These are phyloP conservation scores for Vireo griseus DNA, from an alignment of 2,797 vertebrate genomes.

Conservation along the genomic window DNA sequence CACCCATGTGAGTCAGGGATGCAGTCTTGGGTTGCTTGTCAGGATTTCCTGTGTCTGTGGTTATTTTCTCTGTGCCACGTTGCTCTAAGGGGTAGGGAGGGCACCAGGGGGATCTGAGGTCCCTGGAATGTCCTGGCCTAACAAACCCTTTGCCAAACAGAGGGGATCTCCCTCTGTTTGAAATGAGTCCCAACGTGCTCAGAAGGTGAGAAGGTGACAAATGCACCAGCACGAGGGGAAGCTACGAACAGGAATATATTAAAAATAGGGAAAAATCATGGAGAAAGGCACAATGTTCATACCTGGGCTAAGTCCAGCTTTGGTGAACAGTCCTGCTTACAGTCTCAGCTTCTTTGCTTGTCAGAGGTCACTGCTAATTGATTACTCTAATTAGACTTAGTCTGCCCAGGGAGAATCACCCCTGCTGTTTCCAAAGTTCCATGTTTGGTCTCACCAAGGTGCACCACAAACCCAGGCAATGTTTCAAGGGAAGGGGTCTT, in stretches of 20 bases:
- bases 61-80: not conserved
- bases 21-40: not conserved
- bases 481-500: not conserved
- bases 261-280: fast-evolving
- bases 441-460: fast-evolving
- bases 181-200: not conserved
- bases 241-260: not conserved
- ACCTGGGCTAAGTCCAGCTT: not conserved
- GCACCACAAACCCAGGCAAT: not conserved
- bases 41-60: not conserved
- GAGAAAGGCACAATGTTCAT: not conserved
- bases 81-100: not conserved
- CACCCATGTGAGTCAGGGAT: fast-evolving
- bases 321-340: not conserved
- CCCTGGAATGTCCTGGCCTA: not conserved
- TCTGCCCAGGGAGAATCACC: not conserved
- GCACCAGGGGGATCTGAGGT: fast-evolving
- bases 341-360: not conserved
- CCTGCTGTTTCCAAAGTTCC: not conserved
- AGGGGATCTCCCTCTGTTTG: not conserved
- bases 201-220: not conserved
- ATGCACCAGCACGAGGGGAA: not conserved
- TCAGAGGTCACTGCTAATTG: not conserved
- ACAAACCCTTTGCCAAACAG: not conserved
- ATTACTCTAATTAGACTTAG: not conserved